A percentile compares a stretch with the other conserved stretches of the same genome.
Conservation (phyloP, 2,888 invertebrate species). For the Spilarctia lutea region DNA sequence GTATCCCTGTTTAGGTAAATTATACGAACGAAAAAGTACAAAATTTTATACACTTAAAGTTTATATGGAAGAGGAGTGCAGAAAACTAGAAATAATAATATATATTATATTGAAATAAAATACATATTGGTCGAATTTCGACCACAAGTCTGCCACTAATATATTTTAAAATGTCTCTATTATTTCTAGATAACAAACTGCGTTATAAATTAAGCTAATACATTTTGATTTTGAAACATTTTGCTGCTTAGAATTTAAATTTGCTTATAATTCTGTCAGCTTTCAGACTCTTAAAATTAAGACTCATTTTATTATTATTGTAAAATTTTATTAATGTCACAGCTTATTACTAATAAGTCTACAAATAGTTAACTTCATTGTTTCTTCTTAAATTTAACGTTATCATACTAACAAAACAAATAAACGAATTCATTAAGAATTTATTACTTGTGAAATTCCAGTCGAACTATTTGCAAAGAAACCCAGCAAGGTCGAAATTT, state of each 20-base stretch:
- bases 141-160: too few relatives aligned
- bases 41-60: too few relatives aligned
- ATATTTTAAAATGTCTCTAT: not conserved
- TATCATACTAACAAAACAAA: not conserved
- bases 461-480: constrained; percentile 11
- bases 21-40: too few relatives aligned
- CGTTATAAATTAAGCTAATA: not conserved
- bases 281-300: not conserved
- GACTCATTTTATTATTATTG: not conserved
- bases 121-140: too few relatives aligned
- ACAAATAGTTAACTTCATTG: not conserved
- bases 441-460: constrained; percentile 11
- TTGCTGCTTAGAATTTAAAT: not conserved
- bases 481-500: constrained; percentile 20
- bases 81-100: too few relatives aligned
- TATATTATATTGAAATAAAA: too few relatives aligned
- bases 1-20: too few relatives aligned
- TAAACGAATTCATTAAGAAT: constrained; percentile 8
- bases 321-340: not conserved
- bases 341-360: not conserved
- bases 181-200: not conserved
- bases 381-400: not conserved
- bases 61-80: too few relatives aligned
- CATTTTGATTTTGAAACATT: not conserved
- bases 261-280: not conserved